Percentiles rank a stretch among this genome's conserved stretches.
phyloP scores from a whole-genome alignment of 64 coral and sea anemone species.

The Astreopora myriophthalma region DNA sequence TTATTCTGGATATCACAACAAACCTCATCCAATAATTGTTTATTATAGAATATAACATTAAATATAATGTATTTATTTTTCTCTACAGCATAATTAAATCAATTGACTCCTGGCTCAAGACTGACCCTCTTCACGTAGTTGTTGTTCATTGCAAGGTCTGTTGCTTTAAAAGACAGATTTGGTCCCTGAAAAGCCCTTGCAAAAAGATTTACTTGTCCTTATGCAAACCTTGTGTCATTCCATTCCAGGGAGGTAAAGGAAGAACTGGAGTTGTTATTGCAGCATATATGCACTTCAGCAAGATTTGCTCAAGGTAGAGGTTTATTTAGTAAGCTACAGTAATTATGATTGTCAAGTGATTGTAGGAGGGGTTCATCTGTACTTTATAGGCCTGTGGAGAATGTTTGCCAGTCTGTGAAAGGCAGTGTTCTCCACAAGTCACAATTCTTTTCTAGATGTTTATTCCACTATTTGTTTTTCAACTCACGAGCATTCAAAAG shows the following conservation, averaged over 20 bases:
- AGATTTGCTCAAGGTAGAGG: conserved; percentile 86
- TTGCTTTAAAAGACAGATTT: no score
- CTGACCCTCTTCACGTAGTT: conserved; percentile 84
- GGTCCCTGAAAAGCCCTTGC: no score
- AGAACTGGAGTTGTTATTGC: conserved; percentile 96
- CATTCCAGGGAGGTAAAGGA: conserved; percentile 91
- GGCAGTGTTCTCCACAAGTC: no score
- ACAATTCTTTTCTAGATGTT: no score
- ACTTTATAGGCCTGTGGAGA: no score
- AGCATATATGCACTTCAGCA: conserved; percentile 99
- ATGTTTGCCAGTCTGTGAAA: no score
- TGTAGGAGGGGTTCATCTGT: no score
- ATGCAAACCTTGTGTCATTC: neutral
- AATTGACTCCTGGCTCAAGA: conserved; percentile 98
- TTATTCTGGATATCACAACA: no score
- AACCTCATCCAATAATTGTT: no score
- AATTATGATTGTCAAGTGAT: neutral
- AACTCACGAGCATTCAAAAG: no score
- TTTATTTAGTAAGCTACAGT: neutral
- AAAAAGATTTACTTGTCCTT: no score
- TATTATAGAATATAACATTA: neutral
- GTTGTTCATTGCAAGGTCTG: conserved; percentile 99
- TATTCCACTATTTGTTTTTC: no score
- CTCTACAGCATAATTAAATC: conserved; percentile 98
- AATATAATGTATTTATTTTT: neutral